Conservation (phyloP, 2,888 invertebrate species). For the Oscheius sp. region DNA sequence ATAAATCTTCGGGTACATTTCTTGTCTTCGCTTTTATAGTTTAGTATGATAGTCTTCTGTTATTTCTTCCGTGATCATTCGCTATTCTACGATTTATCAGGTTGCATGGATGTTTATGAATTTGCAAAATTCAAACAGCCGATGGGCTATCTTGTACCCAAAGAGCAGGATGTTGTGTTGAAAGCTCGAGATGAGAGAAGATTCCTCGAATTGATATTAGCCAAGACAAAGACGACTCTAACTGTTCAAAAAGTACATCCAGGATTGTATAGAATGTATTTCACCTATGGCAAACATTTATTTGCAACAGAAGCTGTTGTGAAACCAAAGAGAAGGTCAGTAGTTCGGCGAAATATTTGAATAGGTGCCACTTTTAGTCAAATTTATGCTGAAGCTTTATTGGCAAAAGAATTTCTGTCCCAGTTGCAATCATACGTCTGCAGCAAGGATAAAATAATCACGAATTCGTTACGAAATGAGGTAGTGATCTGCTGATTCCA, state of each 20-base stretch:
- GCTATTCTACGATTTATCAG: too few relatives aligned
- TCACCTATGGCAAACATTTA: not conserved
- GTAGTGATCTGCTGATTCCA: not conserved
- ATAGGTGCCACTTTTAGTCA: not conserved
- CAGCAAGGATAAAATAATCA: too few relatives aligned
- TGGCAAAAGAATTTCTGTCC: not conserved
- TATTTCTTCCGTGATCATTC: not conserved
- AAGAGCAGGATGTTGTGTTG: not conserved
- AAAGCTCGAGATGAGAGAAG: too few relatives aligned
- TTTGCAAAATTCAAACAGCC: not conserved
- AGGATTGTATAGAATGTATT: not conserved
- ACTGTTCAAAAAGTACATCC: not conserved
- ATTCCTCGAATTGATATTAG: not conserved
- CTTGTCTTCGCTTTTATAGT: not conserved
- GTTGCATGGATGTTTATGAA: not conserved
- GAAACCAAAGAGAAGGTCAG: not conserved
- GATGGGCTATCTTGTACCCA: not conserved
- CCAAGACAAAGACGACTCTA: not conserved
- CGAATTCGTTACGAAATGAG: not conserved
- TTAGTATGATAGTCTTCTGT: not conserved
- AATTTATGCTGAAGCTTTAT: conserved; percentile 5
- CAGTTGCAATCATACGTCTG: not conserved
- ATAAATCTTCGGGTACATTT: not conserved
- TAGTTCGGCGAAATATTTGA: not conserved
- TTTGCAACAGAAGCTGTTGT: not conserved